Evolutionary conservation across 2,888 invertebrate species (phyloP), one percentile per base, ranked within the genome.

Genomic region (Metopia argyrocephala): DNA sequence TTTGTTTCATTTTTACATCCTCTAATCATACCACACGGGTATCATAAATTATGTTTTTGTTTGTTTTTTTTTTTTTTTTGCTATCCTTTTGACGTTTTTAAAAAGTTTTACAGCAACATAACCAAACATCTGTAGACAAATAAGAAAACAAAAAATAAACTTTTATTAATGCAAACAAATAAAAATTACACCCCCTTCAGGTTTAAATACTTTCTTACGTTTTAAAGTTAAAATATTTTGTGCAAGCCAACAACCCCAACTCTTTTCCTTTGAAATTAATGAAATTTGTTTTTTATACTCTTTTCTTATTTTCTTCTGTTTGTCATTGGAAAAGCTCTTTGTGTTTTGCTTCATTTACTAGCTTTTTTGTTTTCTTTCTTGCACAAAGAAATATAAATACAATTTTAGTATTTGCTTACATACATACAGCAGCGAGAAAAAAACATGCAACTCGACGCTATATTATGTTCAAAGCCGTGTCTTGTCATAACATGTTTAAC

Each of bases 121-220:
- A 15, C 38, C 38, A 38, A 38, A 15, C 38, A 66, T 74, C 70
- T 74, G 69, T 48, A 74, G 28, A 21, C 15, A 65, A 76, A 80
- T 23, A 45, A 57, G 45, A 56, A 28, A 57, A 0, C 3, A 64
- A 25, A 18, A 59, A 20, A 20, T 69, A 69, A 76, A 76, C 38
- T 38, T 38, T n/a, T n/a, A 71, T 71, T 64, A 79, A 74, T 74
- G 57, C 62, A 9, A 74, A 79, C 65, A 66, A 64, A 74, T 71
- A 50, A 74, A 57, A 81, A 81, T 78, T 81, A 81, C 81, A 78
- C 78, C 81, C 81, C 81, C 78, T 81, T 81, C 62, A 66, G 65
- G n/a, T 56, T 74, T 81, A 66, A 74, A 81, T 78, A 74, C 81
- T 69, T 74, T 81, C 70, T 38, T 50, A 54, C 59, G 38, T 59